These are phyloP conservation scores for Agriopis leucophaearia DNA, from an alignment of 2,888 invertebrate genomes.

Conservation along the genomic window DNA sequence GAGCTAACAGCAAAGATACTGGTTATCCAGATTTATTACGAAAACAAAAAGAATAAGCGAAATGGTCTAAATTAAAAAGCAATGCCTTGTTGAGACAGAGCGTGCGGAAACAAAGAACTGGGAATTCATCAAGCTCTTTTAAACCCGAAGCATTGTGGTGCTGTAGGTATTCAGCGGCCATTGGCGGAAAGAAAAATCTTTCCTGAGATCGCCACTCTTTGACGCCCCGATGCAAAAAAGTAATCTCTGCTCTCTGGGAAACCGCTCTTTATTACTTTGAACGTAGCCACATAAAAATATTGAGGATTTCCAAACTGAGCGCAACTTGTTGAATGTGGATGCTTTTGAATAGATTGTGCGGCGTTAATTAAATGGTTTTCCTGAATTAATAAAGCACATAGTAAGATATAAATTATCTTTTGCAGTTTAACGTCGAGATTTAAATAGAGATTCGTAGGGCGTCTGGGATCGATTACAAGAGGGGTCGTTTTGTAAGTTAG, in stretches of 20 bases:
- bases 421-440: constrained; percentile 24
- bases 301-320: constrained; percentile 66
- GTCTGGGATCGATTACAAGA: constrained; percentile 5
- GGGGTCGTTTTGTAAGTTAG: constrained; percentile 9
- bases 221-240: constrained; percentile 76
- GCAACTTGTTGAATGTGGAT: constrained; percentile 77
- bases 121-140: constrained; percentile 85
- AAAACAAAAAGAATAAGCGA: constrained; percentile 76
- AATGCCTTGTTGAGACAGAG: constrained; percentile 81
- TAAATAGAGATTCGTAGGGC: constrained; percentile 1
- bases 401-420: constrained; percentile 47
- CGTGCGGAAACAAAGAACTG: constrained; percentile 82
- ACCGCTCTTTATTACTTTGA: constrained; percentile 78
- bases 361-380: constrained; percentile 70
- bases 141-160: constrained; percentile 80
- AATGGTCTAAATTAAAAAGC: constrained; percentile 85
- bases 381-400: constrained; percentile 54
- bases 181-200: constrained; percentile 81
- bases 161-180: constrained; percentile 72
- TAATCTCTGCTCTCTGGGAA: constrained; percentile 66
- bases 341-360: constrained; percentile 73
- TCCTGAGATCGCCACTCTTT: constrained; percentile 80
- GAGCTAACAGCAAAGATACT: constrained; percentile 54
- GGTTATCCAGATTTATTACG: constrained; percentile 77
- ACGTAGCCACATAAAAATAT: constrained; percentile 64